phyloP scores from a whole-genome alignment of 1,140 invertebrate genomes.

The Papilio xuthus region DNA sequence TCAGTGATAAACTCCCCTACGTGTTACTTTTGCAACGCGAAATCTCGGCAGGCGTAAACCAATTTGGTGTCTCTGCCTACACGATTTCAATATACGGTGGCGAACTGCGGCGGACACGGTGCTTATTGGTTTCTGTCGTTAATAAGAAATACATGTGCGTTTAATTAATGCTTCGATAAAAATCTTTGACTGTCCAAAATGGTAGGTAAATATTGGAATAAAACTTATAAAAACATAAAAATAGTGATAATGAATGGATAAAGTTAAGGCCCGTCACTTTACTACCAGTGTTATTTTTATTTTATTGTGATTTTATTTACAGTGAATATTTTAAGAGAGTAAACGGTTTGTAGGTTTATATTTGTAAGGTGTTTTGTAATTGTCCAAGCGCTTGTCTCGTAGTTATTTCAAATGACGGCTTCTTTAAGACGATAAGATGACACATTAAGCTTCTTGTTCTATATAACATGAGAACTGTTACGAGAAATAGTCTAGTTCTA shows the following conservation, averaged over 20 bases:
- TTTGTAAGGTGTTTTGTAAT: background rate
- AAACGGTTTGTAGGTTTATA: background rate
- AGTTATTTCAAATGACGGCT: background rate
- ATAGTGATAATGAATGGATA: background rate
- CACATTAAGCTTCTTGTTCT: constrained; percentile 16
- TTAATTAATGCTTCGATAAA: background rate
- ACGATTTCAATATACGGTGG: background rate
- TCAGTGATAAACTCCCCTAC: constrained; percentile 1
- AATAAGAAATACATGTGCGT: background rate
- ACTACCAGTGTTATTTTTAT: background rate
- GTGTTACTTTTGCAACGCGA: background rate
- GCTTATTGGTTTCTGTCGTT: background rate
- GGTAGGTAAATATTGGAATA: no score
- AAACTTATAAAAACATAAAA: background rate
- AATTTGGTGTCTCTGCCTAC: background rate
- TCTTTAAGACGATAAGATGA: constrained; percentile 20
- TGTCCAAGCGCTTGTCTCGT: background rate
- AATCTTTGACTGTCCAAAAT: no score
- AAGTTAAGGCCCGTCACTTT: background rate
- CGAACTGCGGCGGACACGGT: background rate
- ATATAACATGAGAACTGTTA: background rate
- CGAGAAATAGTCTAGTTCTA: background rate
- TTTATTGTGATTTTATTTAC: background rate
- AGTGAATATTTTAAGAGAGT: background rate
- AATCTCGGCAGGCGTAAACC: background rate